Evolutionary conservation across 2,888 invertebrate species (phyloP).

Genomic region (Stegophylla sp.): DNA sequence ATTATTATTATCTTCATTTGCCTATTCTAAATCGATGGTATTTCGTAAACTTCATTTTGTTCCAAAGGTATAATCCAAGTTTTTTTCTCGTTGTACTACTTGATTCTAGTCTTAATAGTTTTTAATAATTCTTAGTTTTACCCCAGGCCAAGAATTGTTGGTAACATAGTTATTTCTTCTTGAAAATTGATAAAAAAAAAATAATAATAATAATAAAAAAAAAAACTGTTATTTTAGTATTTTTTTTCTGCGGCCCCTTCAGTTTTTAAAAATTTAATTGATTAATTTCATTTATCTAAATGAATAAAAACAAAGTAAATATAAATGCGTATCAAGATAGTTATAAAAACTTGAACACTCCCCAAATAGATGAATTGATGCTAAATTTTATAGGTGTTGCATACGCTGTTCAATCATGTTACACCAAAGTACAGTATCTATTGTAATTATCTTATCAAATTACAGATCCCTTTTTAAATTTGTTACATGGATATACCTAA

Average conservation of each 20-base stretch:
- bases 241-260: background rate
- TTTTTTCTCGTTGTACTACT: background rate
- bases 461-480: conserved; percentile 4
- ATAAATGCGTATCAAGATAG: background rate
- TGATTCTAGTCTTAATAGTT: background rate
- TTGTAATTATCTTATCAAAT: background rate
- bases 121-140: background rate
- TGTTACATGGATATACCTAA: background rate
- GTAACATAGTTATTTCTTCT: background rate
- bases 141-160: background rate
- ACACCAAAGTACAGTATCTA: background rate
- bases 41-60: background rate
- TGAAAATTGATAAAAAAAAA: background rate
- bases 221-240: too few relatives aligned
- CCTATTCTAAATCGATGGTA: background rate
- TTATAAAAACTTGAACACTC: background rate
- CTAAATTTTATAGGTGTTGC: background rate
- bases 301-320: too few relatives aligned
- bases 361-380: background rate
- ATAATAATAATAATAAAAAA: too few relatives aligned
- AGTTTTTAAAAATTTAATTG: background rate
- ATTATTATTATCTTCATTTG: conserved; percentile 11
- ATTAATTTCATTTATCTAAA: background rate
- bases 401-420: background rate
- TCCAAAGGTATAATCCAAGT: background rate